phyloP scores from a whole-genome alignment of 2,888 invertebrate genomes.

The Pheosia tremula region DNA sequence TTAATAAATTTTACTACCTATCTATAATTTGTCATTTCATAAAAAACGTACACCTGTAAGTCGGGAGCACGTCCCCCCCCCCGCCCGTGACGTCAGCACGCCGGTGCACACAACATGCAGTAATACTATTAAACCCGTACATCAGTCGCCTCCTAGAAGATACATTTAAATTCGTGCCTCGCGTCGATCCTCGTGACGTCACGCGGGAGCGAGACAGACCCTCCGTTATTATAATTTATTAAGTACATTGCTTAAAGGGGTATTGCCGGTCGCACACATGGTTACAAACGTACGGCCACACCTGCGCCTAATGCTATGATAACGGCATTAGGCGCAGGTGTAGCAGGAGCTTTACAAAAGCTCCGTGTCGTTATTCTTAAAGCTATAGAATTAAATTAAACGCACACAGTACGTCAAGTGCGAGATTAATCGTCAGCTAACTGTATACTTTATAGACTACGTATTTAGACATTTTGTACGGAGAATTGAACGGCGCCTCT shows the following conservation, averaged over 20 bases:
- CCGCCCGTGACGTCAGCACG: no score
- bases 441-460: no score
- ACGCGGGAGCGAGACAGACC: conserved; percentile 9
- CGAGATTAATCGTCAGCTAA: no score
- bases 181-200: not conserved
- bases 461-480: no score
- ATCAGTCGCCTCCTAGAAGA: conserved; percentile 5
- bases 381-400: conserved; percentile 31
- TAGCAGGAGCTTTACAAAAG: conserved; percentile 4
- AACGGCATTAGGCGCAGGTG: no score
- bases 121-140: conserved; percentile 22
- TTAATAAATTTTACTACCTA: conserved; percentile 30
- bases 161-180: not conserved
- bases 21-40: conserved; percentile 42
- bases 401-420: conserved; percentile 11
- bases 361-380: conserved; percentile 26
- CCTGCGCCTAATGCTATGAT: no score
- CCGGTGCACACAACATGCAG: conserved; percentile 13
- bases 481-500: no score
- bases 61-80: conserved; percentile 6
- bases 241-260: conserved; percentile 36
- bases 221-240: conserved; percentile 11
- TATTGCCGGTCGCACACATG: conserved; percentile 13
- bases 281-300: no score
- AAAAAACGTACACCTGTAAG: conserved; percentile 31